phyloP scores from a whole-genome alignment of 2,888 invertebrate species.

The Dryobota labecula region DNA sequence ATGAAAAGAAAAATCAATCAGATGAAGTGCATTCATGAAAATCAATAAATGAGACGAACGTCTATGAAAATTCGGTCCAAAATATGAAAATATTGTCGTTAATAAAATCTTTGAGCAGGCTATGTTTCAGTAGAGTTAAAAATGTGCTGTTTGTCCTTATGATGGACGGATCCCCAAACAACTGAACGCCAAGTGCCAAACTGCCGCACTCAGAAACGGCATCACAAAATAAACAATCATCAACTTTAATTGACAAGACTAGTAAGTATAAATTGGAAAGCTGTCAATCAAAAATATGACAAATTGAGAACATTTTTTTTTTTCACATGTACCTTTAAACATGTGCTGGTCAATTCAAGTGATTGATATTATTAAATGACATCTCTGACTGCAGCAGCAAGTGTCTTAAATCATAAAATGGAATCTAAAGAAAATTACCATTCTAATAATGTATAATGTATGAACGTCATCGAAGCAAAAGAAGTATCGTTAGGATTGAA shows the following conservation, averaged over 20 bases:
- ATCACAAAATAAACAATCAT: neutral
- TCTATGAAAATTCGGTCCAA: too few species aligned
- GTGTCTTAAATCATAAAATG: neutral
- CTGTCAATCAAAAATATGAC: neutral
- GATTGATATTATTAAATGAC: constrained; percentile 6
- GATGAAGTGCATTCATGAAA: neutral
- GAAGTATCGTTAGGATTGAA: neutral
- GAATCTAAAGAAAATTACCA: neutral
- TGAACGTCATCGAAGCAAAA: neutral
- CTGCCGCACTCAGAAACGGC: too few species aligned
- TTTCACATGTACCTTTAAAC: too few species aligned
- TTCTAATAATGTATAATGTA: neutral
- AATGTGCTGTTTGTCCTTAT: too few species aligned
- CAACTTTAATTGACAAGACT: neutral
- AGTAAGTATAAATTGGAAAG: neutral
- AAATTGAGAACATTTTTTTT: constrained; percentile 21
- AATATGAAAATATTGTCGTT: too few species aligned
- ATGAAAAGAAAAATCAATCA: neutral
- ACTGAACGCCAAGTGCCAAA: too few species aligned
- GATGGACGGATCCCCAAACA: too few species aligned
- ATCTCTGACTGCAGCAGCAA: neutral
- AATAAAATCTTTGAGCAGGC: too few species aligned
- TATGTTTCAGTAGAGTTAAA: too few species aligned
- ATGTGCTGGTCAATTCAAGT: constrained; percentile 6
- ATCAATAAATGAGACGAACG: too few species aligned